Base-by-base conservation (phyloP, 1,140 invertebrate species). In the Nomia melanderi region DNA sequence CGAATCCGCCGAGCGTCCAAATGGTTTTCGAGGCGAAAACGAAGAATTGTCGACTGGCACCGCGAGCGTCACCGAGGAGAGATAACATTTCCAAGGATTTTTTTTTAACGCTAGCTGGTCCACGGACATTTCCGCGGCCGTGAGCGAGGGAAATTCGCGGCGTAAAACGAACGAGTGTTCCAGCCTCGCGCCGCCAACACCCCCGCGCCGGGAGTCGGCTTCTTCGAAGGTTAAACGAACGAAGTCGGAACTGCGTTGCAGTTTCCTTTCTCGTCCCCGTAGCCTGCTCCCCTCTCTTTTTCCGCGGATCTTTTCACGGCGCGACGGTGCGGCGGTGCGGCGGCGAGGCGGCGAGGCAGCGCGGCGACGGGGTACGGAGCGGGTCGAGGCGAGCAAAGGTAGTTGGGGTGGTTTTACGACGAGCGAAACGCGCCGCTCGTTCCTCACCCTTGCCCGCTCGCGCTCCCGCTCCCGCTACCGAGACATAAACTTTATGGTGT, bases 401-500 rank as follows among this genome's bases (percentile, higher is more conserved):
- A 78, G 74, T 44, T 53, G 80, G 81, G 81, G 82, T 81, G 79
- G 80, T 89, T 90, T 90, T 89, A 90, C 88, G 88, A 89, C 79
- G 84, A 85, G 84, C 79, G 84, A 88, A 85, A 88, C 82, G 86
- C 87, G 83, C 69, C 77, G 57, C 41, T 54, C 66, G 44, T 69
- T 79, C 76, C 53, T 74, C 62, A 73, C 57, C 72, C 81, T 81
- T 57, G 57, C 65, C 7, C 57, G 23, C 64, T 23, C 65, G 29
- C 62, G 41, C 53, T 44, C 41, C 41, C 12, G 59, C 53, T 74
- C 69, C 73, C 62, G 62, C 82, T 82, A 63, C 84, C 77, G 85
- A 77, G 83, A 88, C 87, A 87, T 90, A 90, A 90, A 88, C 86
- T 90, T 90, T 90, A 89, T 84, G 85, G 84, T 90, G 85, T 90